Percentiles rank a stretch among this genome's conserved stretches.
Conservation (phyloP, 2,797 vertebrate genomes). For the Sebastes trivittatus region DNA sequence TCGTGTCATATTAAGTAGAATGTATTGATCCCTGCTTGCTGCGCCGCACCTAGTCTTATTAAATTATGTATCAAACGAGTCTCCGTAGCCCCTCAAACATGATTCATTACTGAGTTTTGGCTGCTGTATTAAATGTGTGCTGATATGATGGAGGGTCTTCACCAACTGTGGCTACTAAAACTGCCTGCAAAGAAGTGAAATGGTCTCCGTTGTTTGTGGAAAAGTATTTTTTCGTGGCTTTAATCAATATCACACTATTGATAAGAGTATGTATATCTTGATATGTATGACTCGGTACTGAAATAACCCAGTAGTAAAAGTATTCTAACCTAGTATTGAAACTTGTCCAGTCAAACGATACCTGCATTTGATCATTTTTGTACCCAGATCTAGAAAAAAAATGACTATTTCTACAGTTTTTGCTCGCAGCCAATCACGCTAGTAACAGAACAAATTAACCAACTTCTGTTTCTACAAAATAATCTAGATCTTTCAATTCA, state of each 20-base stretch:
- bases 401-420: no score
- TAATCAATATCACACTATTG: no score
- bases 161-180: not conserved
- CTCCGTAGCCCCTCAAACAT: not conserved
- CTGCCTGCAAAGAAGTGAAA: not conserved
- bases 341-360: no score
- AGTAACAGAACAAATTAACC: not conserved
- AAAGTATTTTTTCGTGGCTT: not conserved
- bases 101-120: constrained; percentile 1
- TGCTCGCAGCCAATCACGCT: no score
- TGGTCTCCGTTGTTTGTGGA: not conserved
- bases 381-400: no score
- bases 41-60: constrained; percentile 25
- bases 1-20: not conserved
- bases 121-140: not conserved
- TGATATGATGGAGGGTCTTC: not conserved
- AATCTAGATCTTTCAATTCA: not conserved
- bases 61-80: constrained; percentile 36
- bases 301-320: no score
- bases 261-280: no score
- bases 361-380: no score
- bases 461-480: not conserved
- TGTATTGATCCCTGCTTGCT: constrained; percentile 20
- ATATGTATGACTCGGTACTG: no score
- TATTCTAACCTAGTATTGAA: no score